Base-by-base conservation (phyloP, 1,140 invertebrate genomes). In the Leptonema lineaticorne region DNA sequence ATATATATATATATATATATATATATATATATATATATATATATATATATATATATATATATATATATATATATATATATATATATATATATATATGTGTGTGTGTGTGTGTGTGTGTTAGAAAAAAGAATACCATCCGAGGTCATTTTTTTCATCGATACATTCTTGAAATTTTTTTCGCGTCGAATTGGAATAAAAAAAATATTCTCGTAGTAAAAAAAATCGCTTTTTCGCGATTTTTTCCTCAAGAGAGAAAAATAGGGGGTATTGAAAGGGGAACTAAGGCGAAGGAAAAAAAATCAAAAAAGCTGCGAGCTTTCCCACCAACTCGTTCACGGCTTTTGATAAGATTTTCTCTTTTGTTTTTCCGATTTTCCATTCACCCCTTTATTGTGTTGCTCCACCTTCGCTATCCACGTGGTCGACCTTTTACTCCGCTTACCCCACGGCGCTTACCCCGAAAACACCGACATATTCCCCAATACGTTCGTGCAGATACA, bases 261-360 rank as follows among this genome's bases (percentile, higher is more conserved):
- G 14, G 14, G 14, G 16, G 37, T 7, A 45, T 4, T 9, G 3
- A 14, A 2, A 14, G 4, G 16, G 14, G 16, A 45, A 16, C 11
- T 45, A 16, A 45, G 37, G 37, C 16, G n/a, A n/a, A 14, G 2
- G 14, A 50, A 8, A n/a, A 50, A 64, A 64, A 64, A 50, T 50
- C 37, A 30, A 26, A 30, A 64, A 64, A 64, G 24, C 62, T 64
- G 62, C 62, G 27, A 64, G 62, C 16, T 64, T 64, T 64, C 62
- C 62, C 62, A 64, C 62, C 50, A 20, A 11, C 59, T 53, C 20
- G 57, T 37, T 62, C 59, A 27, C 8, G 37, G 59, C 59, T 64
- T 48, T 53, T 46, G 62, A 64, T 64, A 50, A 48, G 62, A 64
- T 64, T 64, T 64, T 64, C 62, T 37, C 62, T 62, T 62, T 62